phyloP scores from a whole-genome alignment of 2,797 vertebrate genomes.

The Calcarius lapponicus region DNA sequence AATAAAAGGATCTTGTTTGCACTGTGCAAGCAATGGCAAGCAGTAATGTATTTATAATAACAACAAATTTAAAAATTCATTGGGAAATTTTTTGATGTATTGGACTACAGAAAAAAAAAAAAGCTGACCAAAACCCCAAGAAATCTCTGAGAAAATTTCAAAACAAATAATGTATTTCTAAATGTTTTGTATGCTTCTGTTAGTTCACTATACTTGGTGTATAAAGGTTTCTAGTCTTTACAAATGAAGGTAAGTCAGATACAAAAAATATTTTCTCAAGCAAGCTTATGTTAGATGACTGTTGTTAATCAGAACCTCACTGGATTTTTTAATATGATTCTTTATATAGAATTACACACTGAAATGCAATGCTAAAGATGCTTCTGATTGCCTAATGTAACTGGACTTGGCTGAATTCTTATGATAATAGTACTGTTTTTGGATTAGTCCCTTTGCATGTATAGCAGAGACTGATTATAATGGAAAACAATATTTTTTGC shows the following conservation, averaged over 20 bases:
- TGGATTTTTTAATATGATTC: neutral
- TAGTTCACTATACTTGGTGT: neutral
- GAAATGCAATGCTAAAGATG: neutral
- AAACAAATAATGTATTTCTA: neutral
- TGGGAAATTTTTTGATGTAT: neutral
- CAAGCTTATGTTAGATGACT: neutral
- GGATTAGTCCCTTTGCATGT: neutral
- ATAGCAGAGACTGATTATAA: neutral
- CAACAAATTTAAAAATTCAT: neutral
- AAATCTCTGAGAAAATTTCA: neutral
- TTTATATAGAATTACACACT: neutral
- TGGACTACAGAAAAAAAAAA: neutral
- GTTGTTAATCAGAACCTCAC: neutral
- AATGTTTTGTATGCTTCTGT: neutral
- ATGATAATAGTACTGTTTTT: neutral
- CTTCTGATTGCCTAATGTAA: neutral
- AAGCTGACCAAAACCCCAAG: rapidly evolving
- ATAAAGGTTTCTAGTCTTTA: neutral
- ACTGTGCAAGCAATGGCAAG: neutral
- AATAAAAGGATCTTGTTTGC: neutral
- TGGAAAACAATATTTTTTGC: neutral
- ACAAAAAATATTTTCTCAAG: neutral
- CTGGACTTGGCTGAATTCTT: neutral
- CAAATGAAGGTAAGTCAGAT: neutral
- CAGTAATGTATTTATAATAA: neutral